Percentiles rank a stretch among this genome's conserved stretches.
phyloP scores from a whole-genome alignment of 1,140 invertebrate species.

The Arctopsyche grandis region DNA sequence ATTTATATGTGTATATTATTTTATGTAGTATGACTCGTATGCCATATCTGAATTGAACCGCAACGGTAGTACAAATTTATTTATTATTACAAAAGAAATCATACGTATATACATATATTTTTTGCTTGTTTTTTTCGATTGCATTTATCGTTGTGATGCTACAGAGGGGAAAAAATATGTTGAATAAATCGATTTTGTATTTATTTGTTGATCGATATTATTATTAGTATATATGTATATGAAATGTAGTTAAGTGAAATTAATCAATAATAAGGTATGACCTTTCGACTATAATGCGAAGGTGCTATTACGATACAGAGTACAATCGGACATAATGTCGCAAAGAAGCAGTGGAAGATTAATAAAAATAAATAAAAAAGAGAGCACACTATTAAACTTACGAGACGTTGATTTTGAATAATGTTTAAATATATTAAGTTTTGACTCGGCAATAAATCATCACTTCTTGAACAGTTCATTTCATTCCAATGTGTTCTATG shows the following conservation, averaged over 20 bases:
- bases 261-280: slow-evolving; percentile 6
- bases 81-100: not conserved
- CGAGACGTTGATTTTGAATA: too few species aligned
- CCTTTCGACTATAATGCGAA: slow-evolving; percentile 30
- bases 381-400: too few species aligned
- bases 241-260: too few species aligned
- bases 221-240: not conserved
- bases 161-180: not conserved
- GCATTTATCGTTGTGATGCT: not conserved
- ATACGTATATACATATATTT: not conserved
- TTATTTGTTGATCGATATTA: not conserved
- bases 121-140: not conserved
- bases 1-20: too few species aligned
- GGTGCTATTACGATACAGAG: slow-evolving; percentile 26
- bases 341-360: not conserved
- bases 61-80: slow-evolving; percentile 12
- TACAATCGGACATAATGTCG: not conserved
- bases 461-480: too few species aligned
- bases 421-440: too few species aligned
- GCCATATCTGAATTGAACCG: not conserved
- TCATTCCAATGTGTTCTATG: too few species aligned
- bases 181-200: not conserved
- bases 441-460: too few species aligned
- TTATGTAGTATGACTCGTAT: not conserved
- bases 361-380: not conserved